Evolutionary conservation across 2,797 vertebrate genomes (phyloP).

Genomic region (Nannoperca australis): DNA sequence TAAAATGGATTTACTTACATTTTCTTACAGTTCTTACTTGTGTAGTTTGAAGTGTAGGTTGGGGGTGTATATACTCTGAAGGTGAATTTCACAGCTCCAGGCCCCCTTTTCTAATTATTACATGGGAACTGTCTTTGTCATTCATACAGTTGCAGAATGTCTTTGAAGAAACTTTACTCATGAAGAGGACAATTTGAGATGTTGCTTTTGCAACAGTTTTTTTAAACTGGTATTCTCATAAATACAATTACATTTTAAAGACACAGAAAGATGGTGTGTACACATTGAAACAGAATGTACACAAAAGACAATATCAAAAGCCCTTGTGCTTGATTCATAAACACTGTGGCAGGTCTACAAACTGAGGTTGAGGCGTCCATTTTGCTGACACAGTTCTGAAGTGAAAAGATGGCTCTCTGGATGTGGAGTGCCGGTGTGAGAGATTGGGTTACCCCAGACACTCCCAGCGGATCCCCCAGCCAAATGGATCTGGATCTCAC

Average conservation of each 20-base stretch:
- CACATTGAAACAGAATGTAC: conserved; percentile 19
- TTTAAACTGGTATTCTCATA: conserved; percentile 4
- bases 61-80: conserved; percentile 21
- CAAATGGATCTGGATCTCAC: conserved; percentile 87
- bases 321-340: conserved; percentile 38
- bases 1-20: neutral
- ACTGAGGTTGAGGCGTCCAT: conserved; percentile 70
- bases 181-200: neutral
- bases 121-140: conserved; percentile 46
- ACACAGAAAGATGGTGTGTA: neutral
- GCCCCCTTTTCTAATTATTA: conserved; percentile 57
- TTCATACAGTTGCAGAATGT: conserved; percentile 9
- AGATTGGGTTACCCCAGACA: conserved; percentile 87
- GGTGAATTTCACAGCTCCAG: conserved; percentile 62
- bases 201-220: neutral
- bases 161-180: conserved; percentile 23
- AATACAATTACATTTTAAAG: conserved; percentile 2
- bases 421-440: conserved; percentile 80
- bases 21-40: neutral
- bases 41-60: neutral
- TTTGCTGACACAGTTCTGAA: conserved; percentile 82
- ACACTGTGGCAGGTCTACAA: conserved; percentile 35
- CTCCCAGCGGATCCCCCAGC: conserved; percentile 81
- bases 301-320: conserved; percentile 27
- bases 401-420: conserved; percentile 82